A percentile compares a stretch with the other conserved stretches of the same genome.
Evolutionary conservation across 1,140 invertebrate genomes (phyloP).

Genomic region (Drosophila melanica): DNA sequence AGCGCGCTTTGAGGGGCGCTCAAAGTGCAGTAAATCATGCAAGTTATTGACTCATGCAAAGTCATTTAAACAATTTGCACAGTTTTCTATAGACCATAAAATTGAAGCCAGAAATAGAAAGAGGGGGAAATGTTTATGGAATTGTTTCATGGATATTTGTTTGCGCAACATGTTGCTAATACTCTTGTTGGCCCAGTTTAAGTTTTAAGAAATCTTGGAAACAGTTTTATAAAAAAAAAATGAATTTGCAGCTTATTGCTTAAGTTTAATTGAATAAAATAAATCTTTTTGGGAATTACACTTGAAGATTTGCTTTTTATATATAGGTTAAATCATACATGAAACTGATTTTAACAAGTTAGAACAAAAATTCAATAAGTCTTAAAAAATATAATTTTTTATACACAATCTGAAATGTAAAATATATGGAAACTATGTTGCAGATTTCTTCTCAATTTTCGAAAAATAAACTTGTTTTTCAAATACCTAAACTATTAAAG

Average conservation of each 20-base stretch:
- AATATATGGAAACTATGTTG: too few relatives aligned
- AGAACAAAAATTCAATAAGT: too few relatives aligned
- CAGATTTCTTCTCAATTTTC: too few relatives aligned
- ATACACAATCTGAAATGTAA: too few relatives aligned
- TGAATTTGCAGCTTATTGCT: background rate
- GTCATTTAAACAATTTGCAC: conserved; percentile 63
- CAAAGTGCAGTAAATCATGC: conserved; percentile 54
- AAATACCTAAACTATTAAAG: too few relatives aligned
- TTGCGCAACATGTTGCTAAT: conserved; percentile 36
- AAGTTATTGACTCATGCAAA: conserved; percentile 63
- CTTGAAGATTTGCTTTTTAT: background rate
- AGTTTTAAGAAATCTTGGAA: background rate
- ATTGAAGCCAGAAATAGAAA: conserved; percentile 43
- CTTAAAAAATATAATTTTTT: background rate
- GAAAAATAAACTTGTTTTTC: too few relatives aligned
- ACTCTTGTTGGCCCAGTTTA: conserved; percentile 19
- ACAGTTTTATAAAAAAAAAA: background rate
- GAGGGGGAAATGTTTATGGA: conserved; percentile 3
- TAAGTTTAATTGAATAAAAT: background rate
- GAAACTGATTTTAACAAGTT: too few relatives aligned
- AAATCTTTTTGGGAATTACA: background rate
- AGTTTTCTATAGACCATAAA: conserved; percentile 52
- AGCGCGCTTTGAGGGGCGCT: background rate
- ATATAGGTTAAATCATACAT: too few relatives aligned
- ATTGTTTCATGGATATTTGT: conserved; percentile 15